A percentile compares a stretch with the other conserved stretches of the same genome.
These are phyloP conservation scores for Morelia viridis DNA, from an alignment of 2,797 vertebrate species.

Conservation along the genomic window DNA sequence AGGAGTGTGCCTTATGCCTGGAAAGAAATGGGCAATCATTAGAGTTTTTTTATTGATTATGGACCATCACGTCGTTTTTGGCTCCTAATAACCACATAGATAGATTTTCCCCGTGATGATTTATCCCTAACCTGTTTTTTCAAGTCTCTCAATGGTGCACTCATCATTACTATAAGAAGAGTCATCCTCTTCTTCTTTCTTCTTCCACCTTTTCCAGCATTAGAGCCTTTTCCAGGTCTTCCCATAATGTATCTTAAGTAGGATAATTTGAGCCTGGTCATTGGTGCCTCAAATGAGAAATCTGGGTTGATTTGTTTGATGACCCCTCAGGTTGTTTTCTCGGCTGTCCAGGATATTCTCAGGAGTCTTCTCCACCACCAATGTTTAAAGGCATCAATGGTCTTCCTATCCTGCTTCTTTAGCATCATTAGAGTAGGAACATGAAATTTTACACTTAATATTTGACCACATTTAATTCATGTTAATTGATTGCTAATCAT, in stretches of 20 bases:
- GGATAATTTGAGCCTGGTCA: not conserved
- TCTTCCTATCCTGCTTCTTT: not conserved
- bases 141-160: no score
- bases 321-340: not conserved
- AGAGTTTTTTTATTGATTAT: no score
- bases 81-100: no score
- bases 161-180: no score
- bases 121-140: no score
- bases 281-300: not conserved
- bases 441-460: not conserved
- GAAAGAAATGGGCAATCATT: no score
- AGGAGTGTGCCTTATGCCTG: no score
- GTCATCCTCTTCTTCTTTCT: not conserved
- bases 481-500: not conserved
- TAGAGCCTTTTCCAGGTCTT: not conserved
- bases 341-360: not conserved
- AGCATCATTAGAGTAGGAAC: not conserved
- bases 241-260: not conserved
- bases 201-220: not conserved
- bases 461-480: not conserved
- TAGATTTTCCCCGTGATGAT: no score
- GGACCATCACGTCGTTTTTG: no score
- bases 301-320: not conserved
- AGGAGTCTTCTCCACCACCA: not conserved
- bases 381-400: not conserved